These are phyloP conservation scores for Drosophila persimilis DNA, from an alignment of 1,140 invertebrate genomes.

Conservation along the genomic window DNA sequence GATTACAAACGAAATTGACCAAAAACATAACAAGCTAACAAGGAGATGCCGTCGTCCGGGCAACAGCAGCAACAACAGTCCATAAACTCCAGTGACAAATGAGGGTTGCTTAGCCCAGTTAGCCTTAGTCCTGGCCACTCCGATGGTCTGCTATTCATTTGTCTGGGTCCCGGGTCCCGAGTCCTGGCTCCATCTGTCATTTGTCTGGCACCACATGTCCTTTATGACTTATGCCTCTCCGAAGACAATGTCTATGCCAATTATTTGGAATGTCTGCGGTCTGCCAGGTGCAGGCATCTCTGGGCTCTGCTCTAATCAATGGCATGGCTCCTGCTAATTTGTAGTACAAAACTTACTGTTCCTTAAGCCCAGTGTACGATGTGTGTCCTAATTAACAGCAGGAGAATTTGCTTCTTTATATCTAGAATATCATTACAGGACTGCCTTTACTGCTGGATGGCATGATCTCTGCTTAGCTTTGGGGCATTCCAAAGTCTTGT, in stretches of 20 bases:
- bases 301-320: too few relatives aligned
- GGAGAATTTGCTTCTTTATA: too few relatives aligned
- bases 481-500: background rate
- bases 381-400: too few relatives aligned
- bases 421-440: too few relatives aligned
- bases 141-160: constrained; percentile 43
- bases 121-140: constrained; percentile 37
- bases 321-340: too few relatives aligned
- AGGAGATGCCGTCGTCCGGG: constrained; percentile 32
- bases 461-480: too few relatives aligned
- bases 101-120: constrained; percentile 72
- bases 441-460: too few relatives aligned
- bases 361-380: too few relatives aligned
- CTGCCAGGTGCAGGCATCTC: too few relatives aligned
- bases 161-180: constrained; percentile 13
- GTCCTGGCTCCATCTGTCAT: constrained; percentile 50
- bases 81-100: constrained; percentile 79
- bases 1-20: constrained; percentile 78
- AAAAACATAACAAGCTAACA: constrained; percentile 74
- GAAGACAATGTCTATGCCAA: constrained; percentile 50
- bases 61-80: constrained; percentile 53
- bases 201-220: constrained; percentile 36
- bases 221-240: constrained; percentile 47
- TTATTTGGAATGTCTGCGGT: constrained; percentile 30
- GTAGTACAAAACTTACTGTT: too few relatives aligned